Percentiles rank a stretch among this genome's conserved stretches.
These are phyloP conservation scores for Pterocles burchelli DNA, from an alignment of 2,113 vertebrate species.

Conservation along the genomic window DNA sequence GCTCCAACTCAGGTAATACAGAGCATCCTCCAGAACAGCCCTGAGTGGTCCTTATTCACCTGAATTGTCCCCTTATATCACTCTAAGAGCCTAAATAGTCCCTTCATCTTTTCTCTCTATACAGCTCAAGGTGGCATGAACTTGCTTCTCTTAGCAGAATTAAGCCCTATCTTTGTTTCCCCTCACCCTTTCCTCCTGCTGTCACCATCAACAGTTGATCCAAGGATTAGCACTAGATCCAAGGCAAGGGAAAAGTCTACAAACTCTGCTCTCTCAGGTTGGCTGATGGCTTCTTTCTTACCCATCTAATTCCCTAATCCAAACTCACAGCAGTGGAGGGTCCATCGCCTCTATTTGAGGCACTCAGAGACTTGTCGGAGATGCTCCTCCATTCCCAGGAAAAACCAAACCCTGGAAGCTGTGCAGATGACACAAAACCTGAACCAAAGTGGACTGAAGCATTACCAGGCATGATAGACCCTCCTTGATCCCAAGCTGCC, in stretches of 20 bases:
- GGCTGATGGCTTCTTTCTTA: not conserved
- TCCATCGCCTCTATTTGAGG: not conserved
- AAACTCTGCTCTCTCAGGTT: not conserved
- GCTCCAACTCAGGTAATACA: not conserved
- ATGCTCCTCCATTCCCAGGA: rapidly evolving
- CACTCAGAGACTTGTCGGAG: not conserved
- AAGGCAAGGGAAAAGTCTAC: not conserved
- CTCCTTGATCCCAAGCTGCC: not conserved
- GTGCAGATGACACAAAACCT: not conserved
- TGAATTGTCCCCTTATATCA: not conserved
- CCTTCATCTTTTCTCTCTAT: not conserved
- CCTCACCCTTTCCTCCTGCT: not conserved
- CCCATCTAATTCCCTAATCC: not conserved
- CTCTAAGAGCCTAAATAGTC: not conserved
- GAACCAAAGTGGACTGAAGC: not conserved
- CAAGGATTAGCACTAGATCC: not conserved
- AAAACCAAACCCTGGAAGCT: not conserved
- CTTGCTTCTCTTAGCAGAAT: not conserved
- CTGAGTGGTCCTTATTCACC: not conserved
- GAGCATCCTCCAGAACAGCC: not conserved
- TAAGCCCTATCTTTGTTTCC: not conserved
- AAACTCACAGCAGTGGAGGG: not conserved
- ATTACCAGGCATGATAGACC: not conserved
- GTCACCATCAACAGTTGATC: not conserved
- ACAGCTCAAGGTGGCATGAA: not conserved